Base-by-base conservation (phyloP, 2,888 invertebrate genomes). In the Desoria tigrina region DNA sequence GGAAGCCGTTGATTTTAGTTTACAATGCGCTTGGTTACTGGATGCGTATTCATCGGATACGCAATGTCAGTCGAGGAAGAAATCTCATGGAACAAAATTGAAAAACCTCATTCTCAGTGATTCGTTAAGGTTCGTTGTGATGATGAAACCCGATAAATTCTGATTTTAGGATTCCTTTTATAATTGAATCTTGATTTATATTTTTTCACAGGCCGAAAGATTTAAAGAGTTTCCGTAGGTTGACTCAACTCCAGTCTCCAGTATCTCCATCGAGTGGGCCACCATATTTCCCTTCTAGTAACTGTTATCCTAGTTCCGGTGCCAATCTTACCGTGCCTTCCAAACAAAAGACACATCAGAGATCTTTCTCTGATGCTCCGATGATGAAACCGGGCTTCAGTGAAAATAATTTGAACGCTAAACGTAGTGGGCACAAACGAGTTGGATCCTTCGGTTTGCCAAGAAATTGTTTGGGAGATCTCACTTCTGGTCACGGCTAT, bases 21-120 rank as follows among this genome's bases (percentile, higher is more conserved):
- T 99, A 76, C 90, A 94, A 81, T 90, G 96, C 79, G 90, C 94
- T 78, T 99, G 98, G 98, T 84, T 99, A 61, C 83, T 99, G 79
- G 94, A 96, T 77, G 96, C 99, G 24, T 96, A 93, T 80, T 90
- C 91, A 74, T 87, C 90, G 42, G 92, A 89, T 79, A 84, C 85
- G 64, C 83, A 84, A 69, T 79, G 84, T 72, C 86, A 86, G 62
- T 85, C 86, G 62, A 87, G 87, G 79, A 88, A 86, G 80, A 88
- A 88, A 80, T 88, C 88, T 49, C 87, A 87, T 79, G 88, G 89
- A 75, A 84, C 90, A 78, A 89, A 88, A 80, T 82, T 90, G 76
- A 86, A 86, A 79, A 87, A 87, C 79, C 82, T 88, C 77, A 90
- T 90, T 78, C 82, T 90, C 54, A 87, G 87, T 55, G 90, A 89